Conservation (phyloP, 1,140 invertebrate genomes). For the Brachionus calyciflorus region DNA sequence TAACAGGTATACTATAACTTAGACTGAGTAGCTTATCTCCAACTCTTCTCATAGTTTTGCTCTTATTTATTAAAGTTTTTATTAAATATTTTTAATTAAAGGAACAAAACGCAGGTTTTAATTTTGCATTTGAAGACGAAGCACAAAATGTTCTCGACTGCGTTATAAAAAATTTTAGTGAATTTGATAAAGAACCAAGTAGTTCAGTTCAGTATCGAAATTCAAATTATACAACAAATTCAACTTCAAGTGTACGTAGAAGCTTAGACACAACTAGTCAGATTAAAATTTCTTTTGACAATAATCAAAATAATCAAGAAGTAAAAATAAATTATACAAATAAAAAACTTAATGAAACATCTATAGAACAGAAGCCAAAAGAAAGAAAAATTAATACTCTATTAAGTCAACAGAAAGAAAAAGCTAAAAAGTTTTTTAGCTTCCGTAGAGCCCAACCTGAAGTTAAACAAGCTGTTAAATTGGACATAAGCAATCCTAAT, state of each 20-base stretch:
- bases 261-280: too few species aligned
- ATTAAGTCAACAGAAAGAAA: conserved; percentile 1
- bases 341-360: background rate
- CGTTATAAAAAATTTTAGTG: background rate
- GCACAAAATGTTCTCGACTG: background rate
- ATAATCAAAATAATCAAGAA: background rate
- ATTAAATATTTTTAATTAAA: background rate
- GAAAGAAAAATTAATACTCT: conserved; percentile 6
- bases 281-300: too few species aligned
- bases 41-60: too few species aligned
- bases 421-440: background rate
- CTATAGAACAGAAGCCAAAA: background rate
- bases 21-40: too few species aligned
- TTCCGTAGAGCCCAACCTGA: background rate
- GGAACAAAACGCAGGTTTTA: conserved; percentile 15
- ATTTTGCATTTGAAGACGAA: background rate
- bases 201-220: background rate
- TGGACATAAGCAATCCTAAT: conserved; percentile 19
- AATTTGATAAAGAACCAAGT: background rate
- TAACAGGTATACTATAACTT: too few species aligned
- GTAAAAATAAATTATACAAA: background rate
- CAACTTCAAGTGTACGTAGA: too few species aligned
- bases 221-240: background rate
- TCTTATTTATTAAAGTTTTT: too few species aligned
- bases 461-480: background rate